phyloP scores from a whole-genome alignment of 2,888 invertebrate species.

The Agriopis leucophaearia region DNA sequence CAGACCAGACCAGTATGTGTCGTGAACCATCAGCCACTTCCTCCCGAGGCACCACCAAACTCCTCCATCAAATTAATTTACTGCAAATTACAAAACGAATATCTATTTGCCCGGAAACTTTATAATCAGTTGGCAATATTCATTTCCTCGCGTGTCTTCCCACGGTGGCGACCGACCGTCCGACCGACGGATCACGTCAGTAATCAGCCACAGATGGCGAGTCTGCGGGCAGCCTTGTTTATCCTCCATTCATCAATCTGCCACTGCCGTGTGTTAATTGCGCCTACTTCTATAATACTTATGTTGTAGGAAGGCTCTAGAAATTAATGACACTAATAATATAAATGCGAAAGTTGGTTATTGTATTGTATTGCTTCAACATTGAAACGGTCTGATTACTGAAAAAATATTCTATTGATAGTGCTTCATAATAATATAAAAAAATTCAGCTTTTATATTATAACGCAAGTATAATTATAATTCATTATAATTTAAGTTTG shows the following conservation, averaged over 20 bases:
- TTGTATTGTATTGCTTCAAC: too few species aligned
- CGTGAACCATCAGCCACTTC: neutral
- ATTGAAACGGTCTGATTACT: too few species aligned
- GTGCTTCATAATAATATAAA: too few species aligned
- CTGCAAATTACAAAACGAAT: conserved; percentile 7
- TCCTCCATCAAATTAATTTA: conserved; percentile 5
- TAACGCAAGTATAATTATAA: too few species aligned
- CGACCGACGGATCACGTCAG: conserved; percentile 8
- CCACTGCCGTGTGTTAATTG: conserved; percentile 19
- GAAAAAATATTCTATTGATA: too few species aligned
- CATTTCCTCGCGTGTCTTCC: conserved; percentile 30
- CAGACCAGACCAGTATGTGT: too few species aligned
- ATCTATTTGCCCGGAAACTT: conserved; percentile 16
- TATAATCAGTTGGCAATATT: conserved; percentile 21
- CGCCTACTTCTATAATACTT: conserved; percentile 2
- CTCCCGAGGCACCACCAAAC: neutral
- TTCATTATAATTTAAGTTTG: too few species aligned
- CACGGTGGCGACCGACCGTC: neutral
- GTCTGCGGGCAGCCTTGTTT: neutral
- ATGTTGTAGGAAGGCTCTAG: too few species aligned
- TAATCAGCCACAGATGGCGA: neutral
- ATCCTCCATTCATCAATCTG: conserved; percentile 20
- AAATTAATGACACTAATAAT: too few species aligned
- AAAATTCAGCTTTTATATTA: too few species aligned
- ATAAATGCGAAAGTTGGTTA: too few species aligned